Conservation (phyloP, 2,113 vertebrate species). For the Rhizomys pruinosus region DNA sequence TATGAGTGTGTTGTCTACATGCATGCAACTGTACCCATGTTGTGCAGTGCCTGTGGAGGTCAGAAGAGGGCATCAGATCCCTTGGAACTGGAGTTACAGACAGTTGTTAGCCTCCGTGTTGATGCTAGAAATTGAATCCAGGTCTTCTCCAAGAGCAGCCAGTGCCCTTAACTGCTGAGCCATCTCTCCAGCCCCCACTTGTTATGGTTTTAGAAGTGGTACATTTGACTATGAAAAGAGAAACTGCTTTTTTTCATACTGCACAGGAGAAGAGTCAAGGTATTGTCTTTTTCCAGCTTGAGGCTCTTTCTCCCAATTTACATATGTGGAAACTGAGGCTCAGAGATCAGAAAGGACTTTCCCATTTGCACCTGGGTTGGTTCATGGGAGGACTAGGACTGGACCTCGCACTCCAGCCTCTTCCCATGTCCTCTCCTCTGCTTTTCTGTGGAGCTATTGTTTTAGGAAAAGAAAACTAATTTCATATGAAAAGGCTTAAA, state of each 20-base stretch:
- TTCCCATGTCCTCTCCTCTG: not conserved
- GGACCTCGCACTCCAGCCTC: fast-evolving
- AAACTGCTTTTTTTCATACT: not conserved
- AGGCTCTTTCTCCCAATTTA: not conserved
- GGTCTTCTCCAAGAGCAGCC: no score
- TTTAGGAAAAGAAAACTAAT: conserved; percentile 61
- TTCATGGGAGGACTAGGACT: not conserved
- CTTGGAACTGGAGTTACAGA: no score
- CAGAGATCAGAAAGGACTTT: not conserved
- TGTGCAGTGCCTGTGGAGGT: no score
- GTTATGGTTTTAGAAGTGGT: not conserved
- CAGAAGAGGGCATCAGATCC: no score
- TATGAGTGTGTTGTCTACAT: no score
- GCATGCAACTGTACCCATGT: no score
- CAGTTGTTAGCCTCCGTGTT: no score
- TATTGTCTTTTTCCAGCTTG: not conserved
- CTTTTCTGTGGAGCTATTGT: not conserved
- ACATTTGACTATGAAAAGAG: not conserved
- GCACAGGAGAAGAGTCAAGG: not conserved
- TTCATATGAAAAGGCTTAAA: conserved; percentile 62
- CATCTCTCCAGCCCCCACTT: no score
- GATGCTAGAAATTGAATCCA: no score
- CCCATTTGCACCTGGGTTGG: not conserved
- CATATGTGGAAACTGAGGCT: not conserved
- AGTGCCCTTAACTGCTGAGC: no score